Evolutionary conservation across 2,888 invertebrate genomes (phyloP), one percentile per base, ranked within the genome.

Genomic region (Protonemura montana): DNA sequence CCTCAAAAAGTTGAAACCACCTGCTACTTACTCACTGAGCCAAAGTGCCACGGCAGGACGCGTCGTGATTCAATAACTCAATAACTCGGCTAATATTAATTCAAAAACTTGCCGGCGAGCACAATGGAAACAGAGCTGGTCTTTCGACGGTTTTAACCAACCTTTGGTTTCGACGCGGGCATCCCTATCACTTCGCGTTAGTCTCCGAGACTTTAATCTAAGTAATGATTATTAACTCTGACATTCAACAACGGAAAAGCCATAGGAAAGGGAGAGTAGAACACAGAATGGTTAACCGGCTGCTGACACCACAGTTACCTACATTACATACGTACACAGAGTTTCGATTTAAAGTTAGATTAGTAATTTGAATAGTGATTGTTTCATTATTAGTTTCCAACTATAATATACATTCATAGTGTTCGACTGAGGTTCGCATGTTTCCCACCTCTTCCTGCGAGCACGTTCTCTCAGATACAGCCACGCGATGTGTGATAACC

Each of bases 1-100:
- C 28, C 28, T 27, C 78, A 78, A 26, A 78, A 78, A 78, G 27
- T 78, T 78, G 28, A 41, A 84, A 84, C 84, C 84, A 84, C 84
- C 84, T 84, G 84, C 84, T 84, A 27, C 30, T 7, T 84, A 5
- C 30, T 6, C 26, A 16, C 26, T 26, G 78, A 27, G 78, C 78
- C 26, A 41, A 3, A 59, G 21, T 59, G 59, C 59, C 59, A 59
- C 13, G 3, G 21, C 59, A 59, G 59, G 59, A 59, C 59, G 59
- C 16, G n/a, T n/a, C 76, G 26, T 76, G 42, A 84, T 84, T 84
- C 84, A 84, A 84, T 84, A 59, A 84, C 84, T 84, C 84, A 84
- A 84, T 84, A 42, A 84, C 59, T 84, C 84, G 76, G 59, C 28
- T 26, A 27, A 84, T 84, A 84, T 76, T 82, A 82, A 84, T 84